These are phyloP conservation scores for Hydriomena furcata DNA, from an alignment of 2,888 invertebrate species.

Conservation along the genomic window DNA sequence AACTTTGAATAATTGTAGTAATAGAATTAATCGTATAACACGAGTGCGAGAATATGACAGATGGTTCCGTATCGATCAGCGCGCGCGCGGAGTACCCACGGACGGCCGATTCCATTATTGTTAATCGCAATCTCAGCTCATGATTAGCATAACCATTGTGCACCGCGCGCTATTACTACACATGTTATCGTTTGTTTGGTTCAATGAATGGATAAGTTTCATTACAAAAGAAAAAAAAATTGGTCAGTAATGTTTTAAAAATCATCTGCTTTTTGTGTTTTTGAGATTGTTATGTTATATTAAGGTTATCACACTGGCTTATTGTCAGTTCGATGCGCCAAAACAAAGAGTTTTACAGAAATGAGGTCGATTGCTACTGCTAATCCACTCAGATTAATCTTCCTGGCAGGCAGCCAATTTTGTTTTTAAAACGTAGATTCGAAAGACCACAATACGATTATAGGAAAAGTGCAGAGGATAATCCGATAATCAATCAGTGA, in stretches of 20 bases:
- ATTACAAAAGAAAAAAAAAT: slow-evolving; percentile 4
- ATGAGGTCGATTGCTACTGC: slow-evolving; percentile 25
- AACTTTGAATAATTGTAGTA: not conserved
- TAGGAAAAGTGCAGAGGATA: slow-evolving; percentile 56
- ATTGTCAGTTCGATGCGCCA: slow-evolving; percentile 7
- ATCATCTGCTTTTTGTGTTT: not conserved
- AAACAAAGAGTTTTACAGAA: slow-evolving; percentile 21
- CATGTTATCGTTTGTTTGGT: slow-evolving; percentile 28
- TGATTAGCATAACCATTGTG: slow-evolving; percentile 78
- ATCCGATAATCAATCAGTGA: slow-evolving; percentile 59
- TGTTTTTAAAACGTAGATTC: slow-evolving; percentile 28
- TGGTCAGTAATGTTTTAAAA: not conserved
- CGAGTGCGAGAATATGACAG: slow-evolving; percentile 49
- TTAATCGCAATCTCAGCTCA: slow-evolving; percentile 69
- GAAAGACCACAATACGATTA: slow-evolving; percentile 34
- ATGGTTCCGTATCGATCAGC: slow-evolving; percentile 67
- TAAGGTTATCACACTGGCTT: slow-evolving; percentile 1
- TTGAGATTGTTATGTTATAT: not conserved
- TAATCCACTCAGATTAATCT: slow-evolving; percentile 24
- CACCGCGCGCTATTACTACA: slow-evolving; percentile 53
- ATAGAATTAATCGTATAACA: slow-evolving; percentile 1
- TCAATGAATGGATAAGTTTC: slow-evolving; percentile 61
- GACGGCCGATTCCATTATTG: slow-evolving; percentile 58
- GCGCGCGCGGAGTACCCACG: slow-evolving; percentile 45
- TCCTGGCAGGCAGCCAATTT: slow-evolving; percentile 28